A percentile compares a stretch with the other conserved stretches of the same genome.
Conservation (phyloP, 2,113 vertebrate genomes). For the Corythornis cristatus region DNA sequence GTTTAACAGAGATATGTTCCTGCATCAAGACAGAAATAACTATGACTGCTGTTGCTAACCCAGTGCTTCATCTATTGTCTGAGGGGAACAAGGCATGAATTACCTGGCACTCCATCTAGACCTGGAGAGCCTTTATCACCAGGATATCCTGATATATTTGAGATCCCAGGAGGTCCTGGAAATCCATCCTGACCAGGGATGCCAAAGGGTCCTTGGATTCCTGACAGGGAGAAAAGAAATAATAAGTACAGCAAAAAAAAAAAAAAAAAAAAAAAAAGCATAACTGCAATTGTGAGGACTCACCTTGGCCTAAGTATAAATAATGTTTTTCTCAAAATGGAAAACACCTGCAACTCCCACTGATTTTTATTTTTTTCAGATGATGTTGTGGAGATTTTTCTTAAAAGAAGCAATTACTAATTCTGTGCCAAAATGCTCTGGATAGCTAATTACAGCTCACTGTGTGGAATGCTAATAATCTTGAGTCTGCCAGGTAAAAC, state of each 20-base stretch:
- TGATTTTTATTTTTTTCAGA: not conserved
- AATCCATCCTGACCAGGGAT: slow-evolving; percentile 79
- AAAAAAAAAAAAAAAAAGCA: not conserved
- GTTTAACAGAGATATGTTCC: not conserved
- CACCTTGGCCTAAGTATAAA: not conserved
- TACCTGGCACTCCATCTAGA: slow-evolving; percentile 84
- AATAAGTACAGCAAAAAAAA: not conserved
- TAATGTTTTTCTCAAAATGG: not conserved
- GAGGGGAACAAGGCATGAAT: not conserved
- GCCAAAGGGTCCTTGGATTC: slow-evolving; percentile 82
- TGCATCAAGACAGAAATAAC: not conserved
- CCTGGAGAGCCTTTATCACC: slow-evolving; percentile 86
- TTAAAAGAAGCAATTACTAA: not conserved
- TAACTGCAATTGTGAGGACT: not conserved
- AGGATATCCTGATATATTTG: slow-evolving; percentile 78
- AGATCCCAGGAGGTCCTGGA: slow-evolving; percentile 75
- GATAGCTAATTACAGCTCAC: not conserved
- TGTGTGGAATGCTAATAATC: not conserved
- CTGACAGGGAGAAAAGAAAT: slow-evolving; percentile 66
- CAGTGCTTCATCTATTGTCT: not conserved
- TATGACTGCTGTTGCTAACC: not conserved
- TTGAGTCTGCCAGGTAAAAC: not conserved
- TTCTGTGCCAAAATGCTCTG: not conserved
- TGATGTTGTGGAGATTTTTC: not conserved
- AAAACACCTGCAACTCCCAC: not conserved